Conservation (phyloP, 2,113 vertebrate genomes). For the Aramus guarauna region DNA sequence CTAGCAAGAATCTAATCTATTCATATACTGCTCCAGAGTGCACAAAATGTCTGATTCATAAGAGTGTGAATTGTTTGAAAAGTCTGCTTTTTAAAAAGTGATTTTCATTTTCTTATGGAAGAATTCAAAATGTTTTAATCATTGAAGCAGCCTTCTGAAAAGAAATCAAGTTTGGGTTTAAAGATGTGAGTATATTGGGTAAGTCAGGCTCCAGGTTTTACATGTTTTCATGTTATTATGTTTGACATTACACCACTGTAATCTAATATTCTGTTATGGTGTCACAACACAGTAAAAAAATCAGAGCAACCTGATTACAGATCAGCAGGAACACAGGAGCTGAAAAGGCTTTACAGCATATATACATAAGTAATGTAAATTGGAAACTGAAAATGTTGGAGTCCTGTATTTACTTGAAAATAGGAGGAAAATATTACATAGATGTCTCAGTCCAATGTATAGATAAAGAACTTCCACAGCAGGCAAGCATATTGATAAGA, state of each 20-base stretch:
- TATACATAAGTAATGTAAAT: not conserved
- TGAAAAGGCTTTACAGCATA: not conserved
- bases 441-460: not conserved
- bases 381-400: not conserved
- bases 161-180: not conserved
- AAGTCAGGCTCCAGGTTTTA: not conserved
- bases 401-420: not conserved
- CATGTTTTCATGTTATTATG: not conserved
- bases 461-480: not conserved
- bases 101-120: not conserved
- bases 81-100: not conserved
- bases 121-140: not conserved
- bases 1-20: not conserved
- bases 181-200: not conserved
- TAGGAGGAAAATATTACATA: not conserved
- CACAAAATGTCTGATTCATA: not conserved
- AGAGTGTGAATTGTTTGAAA: not conserved
- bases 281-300: not conserved
- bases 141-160: not conserved
- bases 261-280: not conserved
- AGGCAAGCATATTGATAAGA: not conserved
- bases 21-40: not conserved
- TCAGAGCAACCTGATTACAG: not conserved
- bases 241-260: not conserved
- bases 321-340: not conserved